Conservation (phyloP, 2,888 invertebrate species). For the Archips crataeganus region DNA sequence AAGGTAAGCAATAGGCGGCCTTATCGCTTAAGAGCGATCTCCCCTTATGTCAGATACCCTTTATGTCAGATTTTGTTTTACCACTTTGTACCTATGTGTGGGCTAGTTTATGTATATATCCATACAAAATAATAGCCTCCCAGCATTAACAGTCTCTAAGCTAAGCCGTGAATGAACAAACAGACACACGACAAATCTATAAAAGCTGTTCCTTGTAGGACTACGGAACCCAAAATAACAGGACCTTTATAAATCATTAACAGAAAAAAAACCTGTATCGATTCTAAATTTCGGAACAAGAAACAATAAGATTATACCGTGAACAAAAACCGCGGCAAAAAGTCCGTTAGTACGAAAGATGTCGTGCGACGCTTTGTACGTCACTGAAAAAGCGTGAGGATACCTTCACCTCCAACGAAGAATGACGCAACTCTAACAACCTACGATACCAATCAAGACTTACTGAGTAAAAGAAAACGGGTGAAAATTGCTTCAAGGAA, state of each 20-base stretch:
- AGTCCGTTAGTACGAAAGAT: constrained; percentile 20
- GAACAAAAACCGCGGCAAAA: constrained; percentile 23
- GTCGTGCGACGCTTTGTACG: constrained; percentile 29
- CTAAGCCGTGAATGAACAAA: too few relatives aligned
- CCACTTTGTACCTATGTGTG: too few relatives aligned
- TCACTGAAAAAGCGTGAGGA: constrained; percentile 26
- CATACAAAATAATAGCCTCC: too few relatives aligned
- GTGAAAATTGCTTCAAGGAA: not conserved
- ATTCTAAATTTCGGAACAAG: constrained; percentile 7
- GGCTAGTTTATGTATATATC: too few relatives aligned
- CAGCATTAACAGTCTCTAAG: too few relatives aligned
- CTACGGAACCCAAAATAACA: too few relatives aligned
- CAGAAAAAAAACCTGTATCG: not conserved
- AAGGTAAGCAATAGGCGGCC: too few relatives aligned
- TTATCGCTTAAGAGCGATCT: too few relatives aligned
- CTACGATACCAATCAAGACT: constrained; percentile 3
- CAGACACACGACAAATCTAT: too few relatives aligned
- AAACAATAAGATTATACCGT: constrained; percentile 10
- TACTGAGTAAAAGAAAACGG: not conserved
- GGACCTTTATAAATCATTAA: not conserved
- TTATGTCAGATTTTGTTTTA: too few relatives aligned
- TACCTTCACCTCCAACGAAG: not conserved
- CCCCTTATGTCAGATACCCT: too few relatives aligned
- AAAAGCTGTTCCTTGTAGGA: too few relatives aligned
- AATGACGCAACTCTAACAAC: constrained; percentile 3